Conservation (phyloP, 2,113 vertebrate genomes). For the Eclectus roratus region DNA sequence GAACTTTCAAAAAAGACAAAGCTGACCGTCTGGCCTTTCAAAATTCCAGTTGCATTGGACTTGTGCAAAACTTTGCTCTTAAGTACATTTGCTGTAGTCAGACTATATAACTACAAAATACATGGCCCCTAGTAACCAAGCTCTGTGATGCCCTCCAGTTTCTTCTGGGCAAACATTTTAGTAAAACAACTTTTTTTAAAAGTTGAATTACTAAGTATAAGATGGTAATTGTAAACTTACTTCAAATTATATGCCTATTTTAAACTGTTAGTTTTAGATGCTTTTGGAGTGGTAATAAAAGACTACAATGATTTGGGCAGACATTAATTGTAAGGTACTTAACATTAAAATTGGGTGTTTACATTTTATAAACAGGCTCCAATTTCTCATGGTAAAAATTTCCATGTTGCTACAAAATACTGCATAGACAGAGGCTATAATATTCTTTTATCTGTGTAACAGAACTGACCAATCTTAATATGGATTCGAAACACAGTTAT, state of each 20-base stretch:
- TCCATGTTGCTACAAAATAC: neutral
- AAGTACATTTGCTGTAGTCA: neutral
- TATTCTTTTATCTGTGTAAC: neutral
- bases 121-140: neutral
- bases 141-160: neutral
- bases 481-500: neutral
- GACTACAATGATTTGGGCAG: neutral
- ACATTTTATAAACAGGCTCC: neutral
- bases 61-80: neutral
- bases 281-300: neutral
- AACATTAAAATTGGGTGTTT: neutral
- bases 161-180: neutral
- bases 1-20: neutral
- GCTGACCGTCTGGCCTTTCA: neutral
- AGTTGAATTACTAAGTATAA: neutral
- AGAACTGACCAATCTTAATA: neutral
- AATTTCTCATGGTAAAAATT: neutral
- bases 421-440: neutral
- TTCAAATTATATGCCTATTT: neutral
- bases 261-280: neutral
- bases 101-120: neutral
- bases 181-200: neutral
- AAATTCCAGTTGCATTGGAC: neutral
- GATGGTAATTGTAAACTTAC: neutral
- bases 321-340: neutral